phyloP scores from a whole-genome alignment of 2,113 vertebrate species.

The Semicossyphus pulcher region DNA sequence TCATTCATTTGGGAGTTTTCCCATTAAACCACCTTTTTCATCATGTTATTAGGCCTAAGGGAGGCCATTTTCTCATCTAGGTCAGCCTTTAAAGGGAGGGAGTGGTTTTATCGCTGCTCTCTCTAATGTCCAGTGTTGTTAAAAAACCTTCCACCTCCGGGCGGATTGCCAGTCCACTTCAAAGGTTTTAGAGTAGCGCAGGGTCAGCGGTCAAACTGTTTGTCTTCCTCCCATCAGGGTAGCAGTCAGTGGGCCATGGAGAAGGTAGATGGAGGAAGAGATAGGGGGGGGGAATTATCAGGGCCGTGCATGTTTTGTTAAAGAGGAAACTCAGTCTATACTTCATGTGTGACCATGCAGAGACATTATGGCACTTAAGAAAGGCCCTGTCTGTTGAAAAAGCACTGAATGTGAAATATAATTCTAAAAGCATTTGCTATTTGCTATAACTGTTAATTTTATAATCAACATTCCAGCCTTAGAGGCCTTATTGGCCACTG shows the following conservation, averaged over 20 bases:
- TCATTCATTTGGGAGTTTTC: constrained; percentile 37
- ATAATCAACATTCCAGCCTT: too few species aligned
- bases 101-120: constrained; percentile 37
- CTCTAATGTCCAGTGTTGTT: constrained; percentile 45
- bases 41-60: constrained; percentile 41
- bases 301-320: not conserved
- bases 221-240: constrained; percentile 39
- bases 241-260: constrained; percentile 40
- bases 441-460: too few species aligned
- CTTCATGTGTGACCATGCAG: not conserved
- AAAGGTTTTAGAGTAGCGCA: constrained; percentile 43
- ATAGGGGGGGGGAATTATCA: constrained; percentile 37
- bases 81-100: constrained; percentile 49
- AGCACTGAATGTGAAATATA: too few species aligned
- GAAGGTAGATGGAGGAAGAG: constrained; percentile 49
- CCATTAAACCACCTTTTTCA: constrained; percentile 42
- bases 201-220: constrained; percentile 63
- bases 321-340: not conserved
- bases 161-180: constrained; percentile 57
- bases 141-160: constrained; percentile 36
- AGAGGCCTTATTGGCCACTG: too few species aligned
- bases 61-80: constrained; percentile 42
- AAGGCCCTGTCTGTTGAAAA: not conserved
- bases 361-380: not conserved
- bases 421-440: too few species aligned